Conservation (phyloP, 1,140 invertebrate species). For the Delia radicum region DNA sequence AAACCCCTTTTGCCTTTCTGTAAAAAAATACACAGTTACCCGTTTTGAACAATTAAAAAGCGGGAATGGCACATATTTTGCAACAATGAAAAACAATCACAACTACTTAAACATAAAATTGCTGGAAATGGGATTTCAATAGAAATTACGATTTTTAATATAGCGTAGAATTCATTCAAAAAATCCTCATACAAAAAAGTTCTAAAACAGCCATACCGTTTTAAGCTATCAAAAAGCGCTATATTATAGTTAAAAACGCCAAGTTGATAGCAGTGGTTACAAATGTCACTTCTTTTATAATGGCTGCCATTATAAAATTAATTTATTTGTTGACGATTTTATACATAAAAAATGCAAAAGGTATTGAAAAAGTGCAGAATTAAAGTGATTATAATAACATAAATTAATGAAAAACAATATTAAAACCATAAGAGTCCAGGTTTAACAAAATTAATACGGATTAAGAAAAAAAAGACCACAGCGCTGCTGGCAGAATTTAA, state of each 20-base stretch:
- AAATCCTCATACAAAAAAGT: too few species aligned
- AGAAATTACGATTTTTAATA: too few species aligned
- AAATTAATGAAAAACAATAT: not conserved
- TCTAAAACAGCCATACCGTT: too few species aligned
- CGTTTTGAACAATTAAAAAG: too few species aligned
- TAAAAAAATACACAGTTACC: too few species aligned
- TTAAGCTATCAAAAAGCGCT: too few species aligned
- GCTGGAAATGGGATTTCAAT: too few species aligned
- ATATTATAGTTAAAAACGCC: not conserved
- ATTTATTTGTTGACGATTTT: slow-evolving; percentile 50
- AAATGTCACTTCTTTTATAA: slow-evolving; percentile 23
- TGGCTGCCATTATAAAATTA: slow-evolving; percentile 43
- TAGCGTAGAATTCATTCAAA: too few species aligned
- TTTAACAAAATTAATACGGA: not conserved
- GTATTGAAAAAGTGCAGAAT: slow-evolving; percentile 27
- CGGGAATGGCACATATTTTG: too few species aligned
- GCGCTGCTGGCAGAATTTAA: not conserved
- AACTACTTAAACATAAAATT: too few species aligned
- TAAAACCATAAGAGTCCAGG: not conserved
- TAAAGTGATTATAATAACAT: not conserved
- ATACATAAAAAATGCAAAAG: slow-evolving; percentile 37
- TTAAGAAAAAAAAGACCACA: not conserved
- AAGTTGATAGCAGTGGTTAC: not conserved
- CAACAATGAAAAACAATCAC: too few species aligned
- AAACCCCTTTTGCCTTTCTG: too few species aligned